Evolutionary conservation across 2,113 vertebrate genomes (phyloP), one percentile per base, ranked within the genome.

Genomic region (Gobiocypris rarus): DNA sequence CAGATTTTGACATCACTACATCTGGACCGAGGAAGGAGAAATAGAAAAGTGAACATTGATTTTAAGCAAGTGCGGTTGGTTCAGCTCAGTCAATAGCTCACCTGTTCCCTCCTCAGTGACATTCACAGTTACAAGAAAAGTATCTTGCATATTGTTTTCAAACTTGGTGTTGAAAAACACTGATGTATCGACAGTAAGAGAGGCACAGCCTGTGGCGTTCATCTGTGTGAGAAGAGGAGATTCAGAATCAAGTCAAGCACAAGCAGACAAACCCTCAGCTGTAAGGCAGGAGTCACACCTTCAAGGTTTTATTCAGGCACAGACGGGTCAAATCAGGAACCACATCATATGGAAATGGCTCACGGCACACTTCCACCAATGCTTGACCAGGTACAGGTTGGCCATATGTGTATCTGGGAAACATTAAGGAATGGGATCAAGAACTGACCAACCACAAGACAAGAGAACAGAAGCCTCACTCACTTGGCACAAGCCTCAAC

Each of bases 71-170:
- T n/a, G n/a, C n/a, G n/a, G n/a, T n/a, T 41, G 17, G 19, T 11
- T 17, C 3, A 10, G 63, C 17, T 79, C 28, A 9, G 2, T 14
- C 8, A 67, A 15, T 34, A 4, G 67, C 87, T 87, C 77, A 83
- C 94, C 92, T 71, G 94, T 94, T 1, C 91, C 94, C 10, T 93
- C 91, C 48, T 94, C 94, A 65, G 86, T 83, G 34, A 93, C 28
- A 1, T 59, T 56, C n/a, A 56, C 84, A 0, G 0, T 22, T 31
- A 91, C 2, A 0, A 41, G 1, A 14, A 94, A 22, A 0, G 0
- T 0, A 31, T 91, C 79, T 11, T 56, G 17, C 0, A 87, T 1
- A 0, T 5, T 0, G 14, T 86, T 43, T 19, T 85, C 78, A 61
- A 74, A 0, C 8, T n/a, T n/a, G n/a, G 63, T 0, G 63, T 74